phyloP scores from a whole-genome alignment of 1,140 invertebrate genomes.

The Triops cancriformis region DNA sequence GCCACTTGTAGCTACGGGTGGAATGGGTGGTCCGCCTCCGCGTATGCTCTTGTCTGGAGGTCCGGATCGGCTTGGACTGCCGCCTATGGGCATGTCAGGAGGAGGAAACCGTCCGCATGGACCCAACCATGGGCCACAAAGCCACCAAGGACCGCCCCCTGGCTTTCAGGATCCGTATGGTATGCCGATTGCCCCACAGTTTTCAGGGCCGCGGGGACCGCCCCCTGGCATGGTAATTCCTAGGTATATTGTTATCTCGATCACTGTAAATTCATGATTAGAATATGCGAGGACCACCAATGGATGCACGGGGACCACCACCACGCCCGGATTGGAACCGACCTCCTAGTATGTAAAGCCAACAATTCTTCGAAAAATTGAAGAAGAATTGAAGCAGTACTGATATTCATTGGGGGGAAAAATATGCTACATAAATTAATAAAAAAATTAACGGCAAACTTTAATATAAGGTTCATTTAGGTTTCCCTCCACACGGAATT shows the following conservation, averaged over 20 bases:
- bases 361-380: too few relatives aligned
- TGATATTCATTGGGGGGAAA: too few relatives aligned
- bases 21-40: conserved; percentile 32
- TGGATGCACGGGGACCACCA: conserved; percentile 49
- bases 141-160: conserved; percentile 25
- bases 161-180: not conserved
- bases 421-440: too few relatives aligned
- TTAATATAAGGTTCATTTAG: conserved; percentile 17
- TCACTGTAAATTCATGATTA: conserved; percentile 15
- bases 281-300: conserved; percentile 37
- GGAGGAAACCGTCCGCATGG: conserved; percentile 23
- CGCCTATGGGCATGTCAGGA: conserved; percentile 5
- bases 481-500: conserved; percentile 28
- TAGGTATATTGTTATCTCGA: not conserved
- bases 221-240: conserved; percentile 41
- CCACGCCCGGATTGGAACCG: conserved; percentile 66
- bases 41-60: conserved; percentile 28
- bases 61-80: conserved; percentile 17
- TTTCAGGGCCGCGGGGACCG: conserved; percentile 48
- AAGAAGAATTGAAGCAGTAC: too few relatives aligned
- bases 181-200: conserved; percentile 22
- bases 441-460: conserved; percentile 26
- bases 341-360: conserved; percentile 45
- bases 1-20: conserved; percentile 24
- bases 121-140: conserved; percentile 29